Base-by-base conservation (phyloP, 1,140 invertebrate genomes). In the Drosophila neocordata region DNA sequence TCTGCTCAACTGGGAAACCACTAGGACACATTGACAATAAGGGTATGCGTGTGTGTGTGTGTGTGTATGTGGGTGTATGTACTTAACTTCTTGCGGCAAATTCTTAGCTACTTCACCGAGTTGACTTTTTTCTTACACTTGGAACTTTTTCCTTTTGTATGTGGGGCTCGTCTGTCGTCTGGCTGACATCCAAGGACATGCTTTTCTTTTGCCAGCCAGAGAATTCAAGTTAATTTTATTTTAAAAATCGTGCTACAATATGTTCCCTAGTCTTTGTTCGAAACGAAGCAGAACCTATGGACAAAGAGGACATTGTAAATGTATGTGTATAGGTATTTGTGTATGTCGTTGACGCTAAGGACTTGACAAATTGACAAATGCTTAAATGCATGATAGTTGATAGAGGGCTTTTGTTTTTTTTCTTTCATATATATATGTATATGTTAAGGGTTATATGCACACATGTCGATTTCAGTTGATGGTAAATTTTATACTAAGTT, bases 211-310 rank as follows among this genome's bases (percentile, higher is more conserved):
- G 18, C 27, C 55, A 24, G 22, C 41, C 51, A 69, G 63, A 56
- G 62, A 71, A 75, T 76, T 73, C 78, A 31, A 87, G 70, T 82
- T 78, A 75, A 82, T 82, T 87, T 82, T 88, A 79, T 82, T 82
- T 88, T 69, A 69, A 73, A 87, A 82, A 79, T 78, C 71, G 71
- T 65, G 52, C 65, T 57, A 73, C 83, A 85, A 85, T 85, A 82
- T 87, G 82, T 70, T 79, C 59, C 6, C 44, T 18, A 60, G 35
- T 72, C 65, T 55, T 78, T 59, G 65, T 41, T 62, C 27, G 18
- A 63, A 77, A 64, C 65, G 69, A 55, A 65, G 60, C 51, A 52
- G 18, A 5, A 35, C 8, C 66, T 65, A 55, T 20, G 69, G 52
- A 53, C 52, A 69, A 73, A 57, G 64, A 73, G 65, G 52, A 65